Evolutionary conservation across 2,888 invertebrate species (phyloP).

Genomic region (Dione juno): DNA sequence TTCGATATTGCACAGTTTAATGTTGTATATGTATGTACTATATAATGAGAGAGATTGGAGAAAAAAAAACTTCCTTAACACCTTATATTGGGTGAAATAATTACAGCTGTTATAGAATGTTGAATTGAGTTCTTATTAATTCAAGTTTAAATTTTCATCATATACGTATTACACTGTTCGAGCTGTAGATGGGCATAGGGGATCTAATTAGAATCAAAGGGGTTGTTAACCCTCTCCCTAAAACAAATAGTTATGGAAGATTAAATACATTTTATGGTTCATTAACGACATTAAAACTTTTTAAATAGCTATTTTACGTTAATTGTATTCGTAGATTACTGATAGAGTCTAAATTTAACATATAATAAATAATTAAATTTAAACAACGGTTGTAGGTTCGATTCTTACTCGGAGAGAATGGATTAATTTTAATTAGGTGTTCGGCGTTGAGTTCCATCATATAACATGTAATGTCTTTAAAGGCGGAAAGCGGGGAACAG

Average conservation of each 20-base stretch:
- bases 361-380: too few relatives aligned
- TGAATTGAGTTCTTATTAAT: not conserved
- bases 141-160: conserved; percentile 18
- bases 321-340: not conserved
- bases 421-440: too few relatives aligned
- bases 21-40: too few relatives aligned
- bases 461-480: too few relatives aligned
- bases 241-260: conserved; percentile 25
- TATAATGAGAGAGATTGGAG: too few relatives aligned
- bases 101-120: not conserved
- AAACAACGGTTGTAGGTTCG: too few relatives aligned
- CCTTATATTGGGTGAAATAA: not conserved
- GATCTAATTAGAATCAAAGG: conserved; percentile 21
- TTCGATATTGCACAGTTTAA: too few relatives aligned
- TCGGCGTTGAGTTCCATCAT: too few relatives aligned
- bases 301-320: not conserved
- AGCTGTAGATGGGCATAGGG: conserved; percentile 13
- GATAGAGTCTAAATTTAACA: too few relatives aligned
- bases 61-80: not conserved
- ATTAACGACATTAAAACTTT: conserved; percentile 14
- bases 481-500: too few relatives aligned
- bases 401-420: too few relatives aligned
- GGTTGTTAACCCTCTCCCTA: conserved; percentile 24
- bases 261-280: conserved; percentile 21
- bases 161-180: conserved; percentile 51